phyloP scores from a whole-genome alignment of 2,113 vertebrate genomes.

The Urocynchramus pylzowi region DNA sequence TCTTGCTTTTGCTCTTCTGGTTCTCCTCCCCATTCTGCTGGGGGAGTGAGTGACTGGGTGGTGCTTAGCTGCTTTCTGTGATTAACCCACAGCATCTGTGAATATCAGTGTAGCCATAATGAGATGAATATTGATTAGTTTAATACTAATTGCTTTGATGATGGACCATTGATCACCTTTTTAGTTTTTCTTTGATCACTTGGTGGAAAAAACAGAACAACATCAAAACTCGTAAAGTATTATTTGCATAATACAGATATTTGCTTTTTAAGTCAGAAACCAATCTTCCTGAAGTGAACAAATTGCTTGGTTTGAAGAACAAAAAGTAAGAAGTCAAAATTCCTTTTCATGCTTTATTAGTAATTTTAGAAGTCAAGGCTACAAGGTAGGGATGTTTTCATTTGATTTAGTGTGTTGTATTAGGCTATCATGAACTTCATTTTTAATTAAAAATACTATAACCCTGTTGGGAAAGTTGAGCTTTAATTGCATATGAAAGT shows the following conservation, averaged over 20 bases:
- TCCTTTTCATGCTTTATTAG: background rate
- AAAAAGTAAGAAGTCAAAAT: conserved; percentile 2
- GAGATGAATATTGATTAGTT: background rate
- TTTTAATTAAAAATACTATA: conserved; percentile 35
- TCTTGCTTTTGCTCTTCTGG: background rate
- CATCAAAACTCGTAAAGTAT: background rate
- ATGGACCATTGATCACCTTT: background rate
- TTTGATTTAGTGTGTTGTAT: background rate
- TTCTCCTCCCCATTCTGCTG: background rate
- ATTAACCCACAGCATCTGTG: background rate
- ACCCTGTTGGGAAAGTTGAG: background rate
- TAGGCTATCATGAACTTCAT: background rate
- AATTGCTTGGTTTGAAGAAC: background rate
- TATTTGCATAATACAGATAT: background rate
- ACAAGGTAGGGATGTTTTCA: background rate
- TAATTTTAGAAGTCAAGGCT: background rate
- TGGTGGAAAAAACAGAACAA: background rate
- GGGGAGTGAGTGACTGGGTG: fast-evolving
- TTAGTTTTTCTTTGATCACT: background rate
- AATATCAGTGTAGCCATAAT: background rate
- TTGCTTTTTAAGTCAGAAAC: background rate
- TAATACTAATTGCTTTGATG: background rate
- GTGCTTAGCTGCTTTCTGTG: background rate
- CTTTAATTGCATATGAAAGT: background rate
- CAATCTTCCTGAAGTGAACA: background rate